Conservation (phyloP, 2,888 invertebrate species). For the Macaria liturata region DNA sequence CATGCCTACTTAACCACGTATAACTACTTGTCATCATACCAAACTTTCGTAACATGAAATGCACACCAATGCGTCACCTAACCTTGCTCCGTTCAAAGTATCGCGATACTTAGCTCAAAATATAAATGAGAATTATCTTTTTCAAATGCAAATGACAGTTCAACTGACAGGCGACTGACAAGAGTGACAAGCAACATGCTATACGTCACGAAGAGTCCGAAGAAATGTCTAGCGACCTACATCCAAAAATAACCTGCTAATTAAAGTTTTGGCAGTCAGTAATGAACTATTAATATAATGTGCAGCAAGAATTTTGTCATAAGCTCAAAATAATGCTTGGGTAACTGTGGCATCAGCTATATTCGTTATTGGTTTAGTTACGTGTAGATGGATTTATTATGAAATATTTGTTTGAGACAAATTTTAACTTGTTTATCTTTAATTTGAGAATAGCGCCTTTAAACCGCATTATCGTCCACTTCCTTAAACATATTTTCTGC, state of each 20-base stretch:
- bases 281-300: conserved; percentile 34
- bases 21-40: too few relatives aligned
- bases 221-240: conserved; percentile 39
- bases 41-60: conserved; percentile 15
- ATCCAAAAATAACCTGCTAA: conserved; percentile 39
- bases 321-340: conserved; percentile 6
- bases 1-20: too few relatives aligned
- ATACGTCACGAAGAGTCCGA: conserved; percentile 31
- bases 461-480: too few relatives aligned
- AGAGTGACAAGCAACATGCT: conserved; percentile 37
- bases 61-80: conserved; percentile 19
- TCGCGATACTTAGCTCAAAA: conserved; percentile 19
- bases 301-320: conserved; percentile 21
- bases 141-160: conserved; percentile 28
- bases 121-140: conserved; percentile 30
- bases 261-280: conserved; percentile 39
- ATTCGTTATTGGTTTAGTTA: not conserved
- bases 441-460: too few relatives aligned
- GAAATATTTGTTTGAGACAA: too few relatives aligned
- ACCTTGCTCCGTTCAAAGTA: conserved; percentile 21
- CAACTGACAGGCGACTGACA: conserved; percentile 38
- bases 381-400: too few relatives aligned
- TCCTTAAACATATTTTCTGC: too few relatives aligned
- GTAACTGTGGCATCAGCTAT: not conserved
- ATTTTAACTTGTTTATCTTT: too few relatives aligned